Evolutionary conservation across 2,888 invertebrate species (phyloP).

Genomic region (Phaedon cochleariae): DNA sequence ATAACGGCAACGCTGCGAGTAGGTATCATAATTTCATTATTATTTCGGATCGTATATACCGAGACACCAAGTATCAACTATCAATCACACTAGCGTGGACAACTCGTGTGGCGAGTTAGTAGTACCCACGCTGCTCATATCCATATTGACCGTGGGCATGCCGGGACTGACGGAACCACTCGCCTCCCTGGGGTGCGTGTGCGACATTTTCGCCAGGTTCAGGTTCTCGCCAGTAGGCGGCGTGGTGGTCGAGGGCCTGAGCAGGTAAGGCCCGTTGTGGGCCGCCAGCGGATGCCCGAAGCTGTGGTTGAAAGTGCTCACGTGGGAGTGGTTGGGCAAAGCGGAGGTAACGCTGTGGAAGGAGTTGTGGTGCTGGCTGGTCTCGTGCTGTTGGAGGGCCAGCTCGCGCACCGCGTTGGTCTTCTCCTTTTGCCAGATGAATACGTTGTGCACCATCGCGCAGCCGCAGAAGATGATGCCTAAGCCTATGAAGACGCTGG

Average conservation of each 20-base stretch:
- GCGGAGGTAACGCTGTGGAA: constrained; percentile 55
- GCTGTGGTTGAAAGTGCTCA: constrained; percentile 57
- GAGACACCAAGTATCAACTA: too few species aligned
- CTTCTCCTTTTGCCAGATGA: constrained; percentile 92
- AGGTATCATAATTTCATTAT: too few species aligned
- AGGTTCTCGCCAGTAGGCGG: constrained; percentile 61
- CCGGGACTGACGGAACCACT: constrained; percentile 73
- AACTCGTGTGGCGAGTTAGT: constrained; percentile 73
- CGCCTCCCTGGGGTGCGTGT: constrained; percentile 61
- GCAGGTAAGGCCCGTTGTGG: constrained; percentile 67
- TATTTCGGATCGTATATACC: too few species aligned
- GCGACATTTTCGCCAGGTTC: constrained; percentile 54
- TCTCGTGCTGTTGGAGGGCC: constrained; percentile 56
- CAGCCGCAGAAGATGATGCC: constrained; percentile 92
- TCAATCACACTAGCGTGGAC: constrained; percentile 71
- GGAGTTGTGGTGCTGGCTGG: constrained; percentile 52
- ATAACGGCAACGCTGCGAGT: too few species aligned
- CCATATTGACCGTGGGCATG: constrained; percentile 65
- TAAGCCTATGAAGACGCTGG: constrained; percentile 88
- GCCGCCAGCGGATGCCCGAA: constrained; percentile 55
- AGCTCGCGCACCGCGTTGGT: constrained; percentile 80
- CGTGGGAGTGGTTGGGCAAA: constrained; percentile 54
- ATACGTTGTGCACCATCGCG: constrained; percentile 94
- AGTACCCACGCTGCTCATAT: constrained; percentile 72
- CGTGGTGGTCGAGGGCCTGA: constrained; percentile 70